phyloP scores from a whole-genome alignment of 2,888 invertebrate genomes.

The Calameuta pallipes region DNA sequence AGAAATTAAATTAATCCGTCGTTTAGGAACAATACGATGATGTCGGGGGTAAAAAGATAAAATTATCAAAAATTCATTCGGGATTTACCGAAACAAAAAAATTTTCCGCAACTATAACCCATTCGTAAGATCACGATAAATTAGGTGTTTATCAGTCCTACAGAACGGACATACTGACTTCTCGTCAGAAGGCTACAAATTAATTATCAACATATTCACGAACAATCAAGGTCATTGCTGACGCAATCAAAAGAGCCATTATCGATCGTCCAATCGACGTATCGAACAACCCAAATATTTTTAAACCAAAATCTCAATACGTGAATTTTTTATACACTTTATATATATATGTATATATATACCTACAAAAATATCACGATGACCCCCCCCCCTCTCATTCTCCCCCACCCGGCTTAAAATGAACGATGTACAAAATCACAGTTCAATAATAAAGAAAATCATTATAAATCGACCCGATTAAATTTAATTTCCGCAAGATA shows the following conservation, averaged over 20 bases:
- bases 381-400: too few species aligned
- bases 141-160: slow-evolving; percentile 47
- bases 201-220: slow-evolving; percentile 49
- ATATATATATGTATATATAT: too few species aligned
- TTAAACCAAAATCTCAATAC: neutral
- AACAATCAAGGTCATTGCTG: slow-evolving; percentile 43
- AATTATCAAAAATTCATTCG: too few species aligned
- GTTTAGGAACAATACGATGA: too few species aligned
- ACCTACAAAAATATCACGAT: too few species aligned
- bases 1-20: too few species aligned
- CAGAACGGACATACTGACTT: slow-evolving; percentile 42
- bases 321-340: too few species aligned
- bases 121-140: slow-evolving; percentile 41
- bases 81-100: neutral
- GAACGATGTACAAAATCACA: neutral
- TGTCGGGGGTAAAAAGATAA: too few species aligned
- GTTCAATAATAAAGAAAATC: neutral
- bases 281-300: neutral
- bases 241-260: slow-evolving; percentile 30
- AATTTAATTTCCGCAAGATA: neutral
- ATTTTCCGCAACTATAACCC: neutral
- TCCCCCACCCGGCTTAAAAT: neutral
- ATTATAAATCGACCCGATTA: neutral
- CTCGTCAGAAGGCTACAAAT: slow-evolving; percentile 39
- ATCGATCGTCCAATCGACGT: neutral